Evolutionary conservation across 2,888 invertebrate species (phyloP), one percentile per base, ranked within the genome.

Genomic region (Mystacides longicornis): DNA sequence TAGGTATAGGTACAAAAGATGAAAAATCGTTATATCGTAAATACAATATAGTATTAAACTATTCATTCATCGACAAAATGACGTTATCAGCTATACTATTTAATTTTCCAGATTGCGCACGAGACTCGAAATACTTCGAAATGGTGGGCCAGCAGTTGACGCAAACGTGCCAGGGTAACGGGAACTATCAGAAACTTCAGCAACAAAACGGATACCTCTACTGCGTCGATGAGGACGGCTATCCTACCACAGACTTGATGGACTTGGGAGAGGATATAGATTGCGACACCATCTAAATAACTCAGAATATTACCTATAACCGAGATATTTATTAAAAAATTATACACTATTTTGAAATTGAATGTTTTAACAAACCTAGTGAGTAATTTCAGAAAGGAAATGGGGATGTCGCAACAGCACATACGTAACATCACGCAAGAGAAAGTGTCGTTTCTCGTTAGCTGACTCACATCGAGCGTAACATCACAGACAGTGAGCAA

Each of bases 191-290:
- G 23, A 64, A 71, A n/a, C 65, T 71, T 58, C 83, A 83, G 68
- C 72, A 71, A 57, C 73, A 74, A 31, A 78, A 77, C 18, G 73
- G 73, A 54, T 68, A 70, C 3, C 72, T 67, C 63, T 81, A 80
- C 68, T 83, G 83, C 64, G 80, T 83, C 3, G 83, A 83, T 66
- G 65, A 66, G 2, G 82, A 84, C 67, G 84, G 84, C 1, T 83
- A 78, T 65, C 65, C 67, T 11, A 67, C 63, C 9, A 66, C 66
- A 2, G 54, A 55, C 3, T 53, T 60, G 22, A 27, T 42, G 11
- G 46, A 42, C 1, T 51, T 55, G 9, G 60, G 62, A 19, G 53
- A 42, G 14, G 21, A 45, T 11, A 21, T 60, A 19, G 58, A 58
- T 27, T 61, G 61, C 51, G 43, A 16, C n/a, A 4, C 43, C n/a